phyloP scores from a whole-genome alignment of 2,797 vertebrate genomes.

The Hafferia zeledoni region DNA sequence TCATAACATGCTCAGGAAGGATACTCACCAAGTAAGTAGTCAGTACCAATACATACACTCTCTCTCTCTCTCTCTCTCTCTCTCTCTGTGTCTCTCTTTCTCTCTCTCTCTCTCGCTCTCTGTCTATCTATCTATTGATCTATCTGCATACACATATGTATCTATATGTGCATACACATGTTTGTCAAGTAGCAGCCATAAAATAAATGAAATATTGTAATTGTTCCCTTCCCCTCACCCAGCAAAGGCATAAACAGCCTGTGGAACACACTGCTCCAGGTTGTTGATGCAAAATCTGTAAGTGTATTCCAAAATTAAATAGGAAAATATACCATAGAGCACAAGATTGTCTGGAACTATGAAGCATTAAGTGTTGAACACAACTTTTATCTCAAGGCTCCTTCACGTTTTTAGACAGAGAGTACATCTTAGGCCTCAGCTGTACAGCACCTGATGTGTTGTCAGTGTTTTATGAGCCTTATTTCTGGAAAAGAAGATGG shows the following conservation, averaged over 20 bases:
- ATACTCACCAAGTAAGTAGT: background rate
- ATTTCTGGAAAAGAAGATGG: background rate
- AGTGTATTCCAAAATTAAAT: background rate
- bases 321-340: background rate
- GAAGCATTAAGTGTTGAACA: background rate
- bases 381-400: background rate
- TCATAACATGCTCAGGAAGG: background rate
- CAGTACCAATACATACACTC: background rate
- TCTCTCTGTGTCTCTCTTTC: too few relatives aligned
- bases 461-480: background rate
- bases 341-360: background rate
- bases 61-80: too few relatives aligned
- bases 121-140: too few relatives aligned
- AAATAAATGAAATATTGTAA: background rate
- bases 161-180: fast-evolving
- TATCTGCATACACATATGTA: background rate
- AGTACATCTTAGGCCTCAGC: background rate
- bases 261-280: background rate
- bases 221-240: too few relatives aligned
- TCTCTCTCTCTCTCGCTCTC: too few relatives aligned
- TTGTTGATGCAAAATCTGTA: background rate
- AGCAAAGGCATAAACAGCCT: background rate
- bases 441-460: background rate
- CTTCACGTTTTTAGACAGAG: background rate
- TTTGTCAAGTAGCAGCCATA: background rate